Conservation (phyloP, 2,113 vertebrate species). For the Tupaia tana region DNA sequence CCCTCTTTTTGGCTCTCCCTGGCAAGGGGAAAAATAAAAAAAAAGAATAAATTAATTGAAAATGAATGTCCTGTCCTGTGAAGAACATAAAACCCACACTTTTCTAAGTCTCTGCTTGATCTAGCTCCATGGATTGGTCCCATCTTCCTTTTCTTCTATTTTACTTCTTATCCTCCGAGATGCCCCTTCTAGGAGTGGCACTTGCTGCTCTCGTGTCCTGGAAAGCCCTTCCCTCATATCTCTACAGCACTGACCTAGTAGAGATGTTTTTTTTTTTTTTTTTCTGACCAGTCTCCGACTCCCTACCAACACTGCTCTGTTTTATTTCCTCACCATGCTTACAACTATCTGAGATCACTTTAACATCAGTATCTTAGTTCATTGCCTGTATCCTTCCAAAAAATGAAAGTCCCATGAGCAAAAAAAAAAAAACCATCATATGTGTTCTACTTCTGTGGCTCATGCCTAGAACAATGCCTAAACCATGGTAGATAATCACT, state of each 20-base stretch:
- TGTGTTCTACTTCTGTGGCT: fast-evolving
- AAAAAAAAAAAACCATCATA: fast-evolving
- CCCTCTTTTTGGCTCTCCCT: too few species aligned
- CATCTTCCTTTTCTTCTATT: background rate
- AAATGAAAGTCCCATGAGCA: background rate
- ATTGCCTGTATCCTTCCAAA: background rate
- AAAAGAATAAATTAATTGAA: too few species aligned
- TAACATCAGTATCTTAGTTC: background rate
- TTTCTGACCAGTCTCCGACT: background rate
- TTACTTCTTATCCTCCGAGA: too few species aligned
- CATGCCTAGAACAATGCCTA: background rate
- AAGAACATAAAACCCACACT: fast-evolving
- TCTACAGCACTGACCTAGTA: fast-evolving
- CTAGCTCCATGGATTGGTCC: background rate
- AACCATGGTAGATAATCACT: background rate
- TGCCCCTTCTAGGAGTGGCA: background rate
- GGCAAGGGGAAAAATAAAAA: too few species aligned
- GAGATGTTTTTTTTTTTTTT: too few species aligned
- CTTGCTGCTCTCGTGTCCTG: background rate
- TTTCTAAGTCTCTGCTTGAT: background rate
- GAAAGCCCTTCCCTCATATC: background rate
- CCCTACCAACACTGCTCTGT: background rate
- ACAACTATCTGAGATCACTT: background rate
- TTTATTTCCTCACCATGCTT: background rate
- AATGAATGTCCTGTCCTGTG: too few species aligned